Percentiles rank a stretch among this genome's conserved stretches.
phyloP scores from a whole-genome alignment of 64 coral and sea anemone species.

The Montipora capricornis region DNA sequence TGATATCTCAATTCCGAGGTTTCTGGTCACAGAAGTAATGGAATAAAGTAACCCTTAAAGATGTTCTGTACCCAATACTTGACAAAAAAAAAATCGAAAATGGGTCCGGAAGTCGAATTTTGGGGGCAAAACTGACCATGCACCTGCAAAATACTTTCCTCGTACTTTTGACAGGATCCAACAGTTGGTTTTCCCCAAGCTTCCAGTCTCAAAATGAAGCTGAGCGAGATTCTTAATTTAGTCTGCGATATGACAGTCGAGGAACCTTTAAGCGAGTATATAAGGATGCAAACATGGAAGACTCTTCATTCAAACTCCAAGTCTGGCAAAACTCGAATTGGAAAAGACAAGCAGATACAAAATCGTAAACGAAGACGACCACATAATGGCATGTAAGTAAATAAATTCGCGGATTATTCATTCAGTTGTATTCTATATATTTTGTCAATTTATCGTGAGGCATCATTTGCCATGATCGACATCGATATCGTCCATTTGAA shows the following conservation, averaged over 20 bases:
- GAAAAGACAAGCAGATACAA: background rate
- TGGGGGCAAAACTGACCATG: background rate
- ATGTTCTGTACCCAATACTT: background rate
- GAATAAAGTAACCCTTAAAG: background rate
- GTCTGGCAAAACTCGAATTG: background rate
- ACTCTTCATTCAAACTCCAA: slow-evolving; percentile 3
- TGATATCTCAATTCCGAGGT: background rate
- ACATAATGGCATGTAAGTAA: slow-evolving; percentile 3
- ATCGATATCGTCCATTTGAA: too few species aligned
- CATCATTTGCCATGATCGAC: too few species aligned
- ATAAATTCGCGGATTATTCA: background rate
- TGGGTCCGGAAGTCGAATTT: background rate
- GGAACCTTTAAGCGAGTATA: slow-evolving; percentile 34
- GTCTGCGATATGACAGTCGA: background rate
- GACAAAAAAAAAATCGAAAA: background rate
- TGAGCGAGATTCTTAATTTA: slow-evolving; percentile 1
- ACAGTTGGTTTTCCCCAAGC: background rate
- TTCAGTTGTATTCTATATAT: background rate
- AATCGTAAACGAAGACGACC: background rate
- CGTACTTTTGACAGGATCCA: background rate
- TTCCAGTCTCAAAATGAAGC: background rate
- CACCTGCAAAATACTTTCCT: background rate
- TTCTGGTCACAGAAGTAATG: background rate
- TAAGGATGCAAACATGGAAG: background rate
- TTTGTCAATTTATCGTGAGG: background rate